These are phyloP conservation scores for Oncopeltus fasciatus DNA, from an alignment of 1,140 invertebrate genomes.

Conservation along the genomic window DNA sequence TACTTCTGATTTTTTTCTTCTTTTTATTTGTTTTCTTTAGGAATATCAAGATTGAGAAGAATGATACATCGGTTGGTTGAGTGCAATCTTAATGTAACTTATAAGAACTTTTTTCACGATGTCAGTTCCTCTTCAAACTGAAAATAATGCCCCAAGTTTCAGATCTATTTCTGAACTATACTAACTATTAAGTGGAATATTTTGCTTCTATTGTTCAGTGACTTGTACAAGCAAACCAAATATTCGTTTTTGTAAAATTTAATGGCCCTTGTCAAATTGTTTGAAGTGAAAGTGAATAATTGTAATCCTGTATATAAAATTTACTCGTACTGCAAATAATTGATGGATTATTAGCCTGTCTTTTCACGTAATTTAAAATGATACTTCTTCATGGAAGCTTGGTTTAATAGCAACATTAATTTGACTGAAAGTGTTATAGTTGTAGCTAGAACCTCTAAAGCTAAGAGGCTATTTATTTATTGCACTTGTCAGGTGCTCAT, in stretches of 20 bases:
- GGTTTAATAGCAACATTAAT: too few relatives aligned
- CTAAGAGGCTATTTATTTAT: too few relatives aligned
- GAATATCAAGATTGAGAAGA: constrained; percentile 3
- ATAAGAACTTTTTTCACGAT: neutral
- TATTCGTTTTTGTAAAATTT: neutral
- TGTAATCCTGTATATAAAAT: neutral
- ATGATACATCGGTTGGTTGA: neutral
- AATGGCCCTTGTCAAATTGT: too few relatives aligned
- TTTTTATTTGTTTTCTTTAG: neutral
- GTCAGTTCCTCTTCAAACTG: neutral
- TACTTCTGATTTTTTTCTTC: neutral
- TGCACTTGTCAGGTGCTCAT: too few relatives aligned
- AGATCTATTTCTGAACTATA: too few relatives aligned
- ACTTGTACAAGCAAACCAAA: neutral
- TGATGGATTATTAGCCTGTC: too few relatives aligned
- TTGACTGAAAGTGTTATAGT: too few relatives aligned
- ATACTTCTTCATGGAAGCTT: too few relatives aligned
- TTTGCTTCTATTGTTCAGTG: neutral
- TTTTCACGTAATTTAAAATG: too few relatives aligned
- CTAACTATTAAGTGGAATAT: neutral
- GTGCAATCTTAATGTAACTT: neutral
- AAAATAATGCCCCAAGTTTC: neutral
- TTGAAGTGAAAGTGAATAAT: neutral
- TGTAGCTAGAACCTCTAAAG: too few relatives aligned
- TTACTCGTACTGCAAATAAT: neutral